Conservation (phyloP, 1,140 invertebrate genomes). For the Archegozetes longisetosus region DNA sequence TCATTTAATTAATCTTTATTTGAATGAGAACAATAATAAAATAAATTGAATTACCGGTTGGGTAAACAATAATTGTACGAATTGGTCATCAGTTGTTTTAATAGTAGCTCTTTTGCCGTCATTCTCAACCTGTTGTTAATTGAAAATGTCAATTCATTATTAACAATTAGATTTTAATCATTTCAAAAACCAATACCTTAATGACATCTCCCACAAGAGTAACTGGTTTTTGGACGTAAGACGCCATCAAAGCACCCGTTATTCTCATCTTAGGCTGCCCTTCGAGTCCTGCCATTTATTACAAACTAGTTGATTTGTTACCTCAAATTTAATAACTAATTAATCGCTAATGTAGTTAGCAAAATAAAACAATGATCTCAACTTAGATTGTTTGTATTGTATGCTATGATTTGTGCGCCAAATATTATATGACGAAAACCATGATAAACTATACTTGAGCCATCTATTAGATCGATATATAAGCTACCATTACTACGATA, state of each 20-base stretch:
- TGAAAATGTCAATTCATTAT: neutral
- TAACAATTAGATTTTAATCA: neutral
- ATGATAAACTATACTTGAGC: no score
- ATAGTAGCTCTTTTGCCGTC: neutral
- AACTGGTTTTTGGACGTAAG: neutral
- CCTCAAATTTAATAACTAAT: no score
- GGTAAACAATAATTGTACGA: neutral
- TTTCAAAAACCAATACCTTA: neutral
- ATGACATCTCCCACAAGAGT: neutral
- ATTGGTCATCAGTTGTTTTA: slow-evolving; percentile 1
- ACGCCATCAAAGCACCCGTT: neutral
- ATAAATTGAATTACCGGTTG: neutral
- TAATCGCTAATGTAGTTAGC: no score
- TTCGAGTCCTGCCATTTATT: no score
- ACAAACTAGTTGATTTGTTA: no score
- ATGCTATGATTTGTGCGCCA: no score
- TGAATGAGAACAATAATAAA: neutral
- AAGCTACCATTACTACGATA: no score
- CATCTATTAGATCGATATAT: no score
- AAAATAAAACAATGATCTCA: no score
- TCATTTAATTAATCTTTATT: neutral
- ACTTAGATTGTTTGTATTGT: no score
- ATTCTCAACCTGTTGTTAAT: neutral
- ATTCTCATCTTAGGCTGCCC: neutral
- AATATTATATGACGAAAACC: no score